Conservation (phyloP, 2,797 vertebrate genomes). For the Enteromius argenteus region DNA sequence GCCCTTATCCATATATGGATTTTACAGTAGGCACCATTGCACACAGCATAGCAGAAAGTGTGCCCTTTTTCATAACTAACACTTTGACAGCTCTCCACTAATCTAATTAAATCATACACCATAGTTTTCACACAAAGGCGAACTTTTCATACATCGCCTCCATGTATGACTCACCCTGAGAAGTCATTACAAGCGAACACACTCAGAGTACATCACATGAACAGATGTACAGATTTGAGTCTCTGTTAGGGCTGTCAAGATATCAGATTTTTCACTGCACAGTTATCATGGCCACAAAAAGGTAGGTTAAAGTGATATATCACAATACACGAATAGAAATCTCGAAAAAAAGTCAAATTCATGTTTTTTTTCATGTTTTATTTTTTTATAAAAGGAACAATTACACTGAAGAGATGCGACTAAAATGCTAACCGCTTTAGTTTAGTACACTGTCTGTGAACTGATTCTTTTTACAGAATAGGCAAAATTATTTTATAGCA, state of each 20-base stretch:
- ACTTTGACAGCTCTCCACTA: constrained; percentile 3
- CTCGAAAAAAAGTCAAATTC: not conserved
- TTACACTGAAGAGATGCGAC: not conserved
- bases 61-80: not conserved
- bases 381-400: not conserved
- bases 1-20: constrained; percentile 11
- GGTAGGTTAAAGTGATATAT: not conserved
- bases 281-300: not conserved
- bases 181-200: not conserved
- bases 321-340: no score
- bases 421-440: not conserved
- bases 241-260: not conserved
- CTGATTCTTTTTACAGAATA: not conserved
- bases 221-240: not conserved
- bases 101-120: constrained; percentile 18
- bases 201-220: constrained; percentile 7
- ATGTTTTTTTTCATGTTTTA: not conserved
- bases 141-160: constrained; percentile 23
- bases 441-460: not conserved
- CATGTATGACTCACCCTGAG: constrained; percentile 16
- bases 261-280: not conserved
- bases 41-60: not conserved
- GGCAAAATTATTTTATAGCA: not conserved
- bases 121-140: constrained; percentile 6
- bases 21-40: not conserved